These are phyloP conservation scores for Argyrosomus japonicus DNA, from an alignment of 2,113 vertebrate species.

Conservation along the genomic window DNA sequence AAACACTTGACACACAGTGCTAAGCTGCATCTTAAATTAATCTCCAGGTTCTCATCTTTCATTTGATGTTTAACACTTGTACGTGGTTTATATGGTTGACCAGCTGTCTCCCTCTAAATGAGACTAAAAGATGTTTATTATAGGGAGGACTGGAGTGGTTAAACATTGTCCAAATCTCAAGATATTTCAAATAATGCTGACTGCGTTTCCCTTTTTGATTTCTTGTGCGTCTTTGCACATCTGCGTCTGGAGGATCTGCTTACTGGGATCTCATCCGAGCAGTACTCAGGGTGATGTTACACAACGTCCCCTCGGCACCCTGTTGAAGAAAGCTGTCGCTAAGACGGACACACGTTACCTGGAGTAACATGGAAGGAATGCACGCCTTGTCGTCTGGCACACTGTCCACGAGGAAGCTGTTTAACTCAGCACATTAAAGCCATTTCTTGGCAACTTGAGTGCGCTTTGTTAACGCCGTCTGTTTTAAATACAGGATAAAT, in stretches of 20 bases:
- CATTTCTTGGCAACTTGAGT: not conserved
- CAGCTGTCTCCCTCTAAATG: no score
- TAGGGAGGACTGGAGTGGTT: no score
- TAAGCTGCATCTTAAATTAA: no score
- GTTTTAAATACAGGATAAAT: slow-evolving; percentile 22
- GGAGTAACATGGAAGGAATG: slow-evolving; percentile 41
- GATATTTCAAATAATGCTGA: not conserved
- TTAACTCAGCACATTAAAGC: not conserved
- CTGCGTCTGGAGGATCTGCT: not conserved
- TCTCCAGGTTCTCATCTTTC: no score
- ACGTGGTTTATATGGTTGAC: no score
- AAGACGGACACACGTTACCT: not conserved
- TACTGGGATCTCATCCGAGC: not conserved
- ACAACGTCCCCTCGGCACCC: not conserved
- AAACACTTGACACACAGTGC: no score
- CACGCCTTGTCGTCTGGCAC: not conserved
- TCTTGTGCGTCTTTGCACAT: not conserved
- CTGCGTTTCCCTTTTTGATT: not conserved
- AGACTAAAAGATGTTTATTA: no score
- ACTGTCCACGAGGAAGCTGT: not conserved
- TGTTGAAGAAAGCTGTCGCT: not conserved
- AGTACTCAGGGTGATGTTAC: not conserved
- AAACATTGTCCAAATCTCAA: not conserved
- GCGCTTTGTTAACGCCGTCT: not conserved
- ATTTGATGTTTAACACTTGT: no score